phyloP scores from a whole-genome alignment of 37 sponge, comb jelly and placozoan genomes.

The Amphimedon queenslandica region DNA sequence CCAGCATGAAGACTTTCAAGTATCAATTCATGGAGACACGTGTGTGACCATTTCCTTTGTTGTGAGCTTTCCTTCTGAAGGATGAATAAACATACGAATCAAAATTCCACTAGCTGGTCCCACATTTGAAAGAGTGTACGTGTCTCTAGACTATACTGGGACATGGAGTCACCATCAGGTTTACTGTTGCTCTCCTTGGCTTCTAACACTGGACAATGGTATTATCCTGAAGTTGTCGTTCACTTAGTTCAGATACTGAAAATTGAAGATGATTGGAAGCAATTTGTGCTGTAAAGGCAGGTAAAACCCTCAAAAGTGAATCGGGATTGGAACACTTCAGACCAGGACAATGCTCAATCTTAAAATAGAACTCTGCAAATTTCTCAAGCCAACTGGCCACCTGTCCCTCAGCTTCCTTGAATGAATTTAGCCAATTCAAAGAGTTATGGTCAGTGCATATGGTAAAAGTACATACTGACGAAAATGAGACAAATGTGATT shows the following conservation, averaged over 20 bases:
- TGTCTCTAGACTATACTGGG: not conserved
- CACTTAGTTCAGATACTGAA: too few species aligned
- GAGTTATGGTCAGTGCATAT: not conserved
- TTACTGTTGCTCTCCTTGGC: too few species aligned
- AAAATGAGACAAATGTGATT: not conserved
- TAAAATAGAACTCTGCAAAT: not conserved
- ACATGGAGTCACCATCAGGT: not conserved
- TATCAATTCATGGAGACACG: not conserved
- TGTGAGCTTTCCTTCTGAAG: not conserved
- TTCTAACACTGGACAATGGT: too few species aligned
- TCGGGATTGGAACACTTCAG: not conserved
- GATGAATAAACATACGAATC: not conserved
- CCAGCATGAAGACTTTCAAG: not conserved
- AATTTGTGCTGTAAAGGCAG: too few species aligned
- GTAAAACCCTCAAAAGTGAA: not conserved
- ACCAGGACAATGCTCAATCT: not conserved
- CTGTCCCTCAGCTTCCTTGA: not conserved
- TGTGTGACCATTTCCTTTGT: not conserved
- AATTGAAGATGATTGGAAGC: too few species aligned
- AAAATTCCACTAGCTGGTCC: slow-evolving; percentile 9
- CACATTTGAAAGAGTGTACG: slow-evolving; percentile 16
- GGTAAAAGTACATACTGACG: not conserved
- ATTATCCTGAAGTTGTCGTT: too few species aligned
- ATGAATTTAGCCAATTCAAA: not conserved
- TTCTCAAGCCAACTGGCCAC: slow-evolving; percentile 27